Evolutionary conservation across 2,797 vertebrate species (phyloP).

Genomic region (Eulemur albifrons): DNA sequence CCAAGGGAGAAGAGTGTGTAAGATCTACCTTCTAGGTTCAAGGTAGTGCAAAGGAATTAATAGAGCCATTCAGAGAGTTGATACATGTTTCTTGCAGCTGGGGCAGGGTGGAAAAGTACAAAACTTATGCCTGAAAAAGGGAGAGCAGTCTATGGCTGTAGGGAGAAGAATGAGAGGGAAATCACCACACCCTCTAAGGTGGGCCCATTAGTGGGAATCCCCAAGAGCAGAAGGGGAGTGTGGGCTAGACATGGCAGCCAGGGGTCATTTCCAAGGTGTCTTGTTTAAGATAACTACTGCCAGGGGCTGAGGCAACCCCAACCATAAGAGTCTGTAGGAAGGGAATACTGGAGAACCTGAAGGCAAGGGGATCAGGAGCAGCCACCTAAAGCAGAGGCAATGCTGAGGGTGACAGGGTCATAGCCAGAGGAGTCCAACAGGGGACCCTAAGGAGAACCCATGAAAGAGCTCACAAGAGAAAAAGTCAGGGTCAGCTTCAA

Average conservation of each 20-base stretch:
- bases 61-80: not conserved
- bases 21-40: not conserved
- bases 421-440: not conserved
- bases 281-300: not conserved
- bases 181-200: fast-evolving
- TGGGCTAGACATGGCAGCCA: not conserved
- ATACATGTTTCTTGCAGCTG: not conserved
- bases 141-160: fast-evolving
- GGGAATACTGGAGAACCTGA: not conserved
- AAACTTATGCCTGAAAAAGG: too few relatives aligned
- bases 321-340: not conserved
- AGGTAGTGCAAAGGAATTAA: not conserved
- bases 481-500: not conserved
- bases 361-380: not conserved
- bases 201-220: not conserved
- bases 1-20: not conserved
- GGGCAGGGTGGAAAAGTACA: not conserved
- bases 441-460: not conserved
- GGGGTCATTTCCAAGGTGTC: not conserved
- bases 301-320: not conserved
- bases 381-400: not conserved
- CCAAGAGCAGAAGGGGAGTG: not conserved
- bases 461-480: not conserved
- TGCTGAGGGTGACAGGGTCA: not conserved
- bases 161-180: not conserved